These are phyloP conservation scores for Lampropteryx suffumata DNA, from an alignment of 2,888 invertebrate genomes.

Conservation along the genomic window DNA sequence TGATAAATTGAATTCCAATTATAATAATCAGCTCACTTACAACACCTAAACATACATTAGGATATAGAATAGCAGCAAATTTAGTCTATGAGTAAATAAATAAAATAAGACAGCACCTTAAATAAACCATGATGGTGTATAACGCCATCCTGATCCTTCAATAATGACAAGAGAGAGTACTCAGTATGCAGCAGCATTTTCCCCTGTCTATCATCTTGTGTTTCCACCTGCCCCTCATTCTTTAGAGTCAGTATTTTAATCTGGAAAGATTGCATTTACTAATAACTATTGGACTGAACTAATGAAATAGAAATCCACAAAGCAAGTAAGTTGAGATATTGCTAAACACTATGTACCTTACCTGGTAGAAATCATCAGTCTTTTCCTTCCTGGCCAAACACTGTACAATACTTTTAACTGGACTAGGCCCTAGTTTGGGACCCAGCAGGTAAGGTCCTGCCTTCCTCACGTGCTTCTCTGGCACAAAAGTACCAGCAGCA, in stretches of 20 bases:
- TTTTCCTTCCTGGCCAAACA: conserved; percentile 88
- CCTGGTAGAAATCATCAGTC: conserved; percentile 86
- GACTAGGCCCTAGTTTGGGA: conserved; percentile 87
- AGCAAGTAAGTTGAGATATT: too few relatives aligned
- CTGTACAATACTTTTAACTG: conserved; percentile 89
- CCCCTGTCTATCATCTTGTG: conserved; percentile 89
- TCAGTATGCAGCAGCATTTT: conserved; percentile 91
- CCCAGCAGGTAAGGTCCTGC: conserved; percentile 88
- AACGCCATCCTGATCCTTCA: conserved; percentile 87
- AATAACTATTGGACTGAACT: not conserved
- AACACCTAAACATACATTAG: too few relatives aligned
- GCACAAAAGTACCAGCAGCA: conserved; percentile 76
- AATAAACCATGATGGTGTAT: conserved; percentile 90
- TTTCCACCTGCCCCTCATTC: conserved; percentile 82
- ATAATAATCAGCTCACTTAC: too few relatives aligned
- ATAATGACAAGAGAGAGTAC: conserved; percentile 86
- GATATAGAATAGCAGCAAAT: too few relatives aligned
- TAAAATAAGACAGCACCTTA: too few relatives aligned
- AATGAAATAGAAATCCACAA: too few relatives aligned
- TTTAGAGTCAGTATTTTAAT: conserved; percentile 85
- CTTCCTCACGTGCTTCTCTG: conserved; percentile 79
- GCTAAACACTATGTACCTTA: conserved; percentile 40
- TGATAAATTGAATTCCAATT: too few relatives aligned
- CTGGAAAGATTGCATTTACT: conserved; percentile 64
- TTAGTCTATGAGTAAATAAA: too few relatives aligned